phyloP scores from a whole-genome alignment of 2,888 invertebrate genomes.

The Malachius bipustulatus region DNA sequence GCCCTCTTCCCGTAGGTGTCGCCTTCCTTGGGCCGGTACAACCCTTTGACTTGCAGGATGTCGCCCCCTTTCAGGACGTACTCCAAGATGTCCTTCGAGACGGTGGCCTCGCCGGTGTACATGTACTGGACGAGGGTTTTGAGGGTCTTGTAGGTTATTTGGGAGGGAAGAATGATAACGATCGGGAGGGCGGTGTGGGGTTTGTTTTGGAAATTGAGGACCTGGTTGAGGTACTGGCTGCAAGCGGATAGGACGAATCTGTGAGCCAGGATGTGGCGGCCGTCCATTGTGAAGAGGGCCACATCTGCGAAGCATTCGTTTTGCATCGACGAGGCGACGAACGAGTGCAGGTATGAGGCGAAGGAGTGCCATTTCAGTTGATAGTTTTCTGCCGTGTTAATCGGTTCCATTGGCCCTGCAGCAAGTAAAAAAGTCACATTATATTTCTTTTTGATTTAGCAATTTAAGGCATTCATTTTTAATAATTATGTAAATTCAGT shows the following conservation, averaged over 20 bases:
- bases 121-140: conserved; percentile 76
- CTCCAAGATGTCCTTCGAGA: conserved; percentile 72
- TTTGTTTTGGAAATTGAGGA: conserved; percentile 9
- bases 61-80: conserved; percentile 73
- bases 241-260: conserved; percentile 75
- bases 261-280: conserved; percentile 72
- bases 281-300: conserved; percentile 64
- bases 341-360: conserved; percentile 68
- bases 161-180: conserved; percentile 67
- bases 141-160: conserved; percentile 66
- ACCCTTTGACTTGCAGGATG: conserved; percentile 65
- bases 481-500: no score
- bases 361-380: conserved; percentile 85
- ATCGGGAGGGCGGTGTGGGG: conserved; percentile 34
- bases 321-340: conserved; percentile 58
- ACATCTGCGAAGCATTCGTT: conserved; percentile 77
- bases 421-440: no score
- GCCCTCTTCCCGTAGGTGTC: conserved; percentile 16
- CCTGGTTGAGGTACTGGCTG: conserved; percentile 51
- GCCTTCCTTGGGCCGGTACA: conserved; percentile 59
- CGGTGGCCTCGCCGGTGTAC: conserved; percentile 72
- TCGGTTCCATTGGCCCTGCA: no score
- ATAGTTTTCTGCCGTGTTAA: conserved; percentile 60
- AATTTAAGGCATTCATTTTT: no score
- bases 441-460: no score